Conservation (phyloP, 2,888 invertebrate genomes). For the Platycnemis pennipes region DNA sequence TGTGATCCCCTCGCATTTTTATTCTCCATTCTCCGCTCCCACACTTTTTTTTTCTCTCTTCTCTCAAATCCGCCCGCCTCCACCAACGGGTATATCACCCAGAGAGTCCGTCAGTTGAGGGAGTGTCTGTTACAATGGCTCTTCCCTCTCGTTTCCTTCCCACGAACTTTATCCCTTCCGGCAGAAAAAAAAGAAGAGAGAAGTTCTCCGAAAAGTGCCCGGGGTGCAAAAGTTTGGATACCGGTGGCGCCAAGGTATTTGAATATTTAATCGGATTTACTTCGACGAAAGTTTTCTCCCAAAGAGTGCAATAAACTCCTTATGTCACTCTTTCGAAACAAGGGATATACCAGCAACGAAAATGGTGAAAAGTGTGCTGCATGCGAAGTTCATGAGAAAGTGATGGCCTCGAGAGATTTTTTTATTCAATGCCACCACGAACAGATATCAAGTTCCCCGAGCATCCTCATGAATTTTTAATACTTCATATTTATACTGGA, state of each 20-base stretch:
- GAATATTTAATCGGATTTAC: slow-evolving; percentile 29
- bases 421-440: no score
- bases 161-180: neutral
- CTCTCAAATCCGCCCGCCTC: no score
- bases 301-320: slow-evolving; percentile 4
- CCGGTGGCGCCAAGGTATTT: neutral
- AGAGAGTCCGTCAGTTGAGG: neutral
- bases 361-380: neutral
- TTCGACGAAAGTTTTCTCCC: neutral
- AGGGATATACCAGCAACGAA: neutral
- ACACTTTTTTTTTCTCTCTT: no score
- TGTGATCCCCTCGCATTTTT: no score
- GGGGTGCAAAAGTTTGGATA: neutral
- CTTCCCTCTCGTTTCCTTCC: neutral
- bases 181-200: neutral
- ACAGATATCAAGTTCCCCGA: no score
- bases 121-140: neutral
- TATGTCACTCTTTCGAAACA: neutral
- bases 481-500: no score
- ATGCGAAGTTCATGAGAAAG: neutral
- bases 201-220: neutral
- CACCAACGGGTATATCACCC: neutral
- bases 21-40: no score
- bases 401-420: no score
- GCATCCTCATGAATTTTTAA: no score